These are phyloP conservation scores for Hirtodrosophila confusa DNA, from an alignment of 2,888 invertebrate genomes.

Conservation along the genomic window DNA sequence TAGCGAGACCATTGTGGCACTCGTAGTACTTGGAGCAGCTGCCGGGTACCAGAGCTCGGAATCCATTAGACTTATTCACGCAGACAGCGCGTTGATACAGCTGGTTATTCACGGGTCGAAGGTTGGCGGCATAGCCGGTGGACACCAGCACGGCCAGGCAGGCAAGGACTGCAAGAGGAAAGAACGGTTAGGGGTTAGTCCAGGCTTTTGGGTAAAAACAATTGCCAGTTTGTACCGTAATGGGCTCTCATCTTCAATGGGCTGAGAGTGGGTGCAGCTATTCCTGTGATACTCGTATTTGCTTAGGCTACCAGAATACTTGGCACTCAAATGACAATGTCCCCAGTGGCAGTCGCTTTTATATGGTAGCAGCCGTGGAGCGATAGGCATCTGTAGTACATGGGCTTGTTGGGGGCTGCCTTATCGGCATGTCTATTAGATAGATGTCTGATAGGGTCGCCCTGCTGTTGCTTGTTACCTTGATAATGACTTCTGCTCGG, in stretches of 20 bases:
- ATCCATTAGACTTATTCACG: constrained; percentile 71
- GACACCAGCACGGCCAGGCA: constrained; percentile 48
- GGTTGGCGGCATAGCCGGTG: constrained; percentile 56
- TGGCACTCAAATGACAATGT: constrained; percentile 53
- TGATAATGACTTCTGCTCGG: constrained; percentile 43
- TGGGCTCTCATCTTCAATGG: constrained; percentile 50
- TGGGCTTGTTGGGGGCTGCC: constrained; percentile 6
- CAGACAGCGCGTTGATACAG: constrained; percentile 77
- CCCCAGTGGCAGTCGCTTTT: constrained; percentile 43
- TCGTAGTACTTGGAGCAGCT: constrained; percentile 80
- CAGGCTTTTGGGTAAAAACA: background rate
- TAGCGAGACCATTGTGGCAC: constrained; percentile 67
- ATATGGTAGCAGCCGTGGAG: constrained; percentile 39
- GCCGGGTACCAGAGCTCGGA: constrained; percentile 78
- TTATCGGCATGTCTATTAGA: constrained; percentile 44
- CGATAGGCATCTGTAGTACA: constrained; percentile 20
- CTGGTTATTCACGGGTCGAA: constrained; percentile 62
- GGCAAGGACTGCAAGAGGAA: constrained; percentile 41
- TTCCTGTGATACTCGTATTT: constrained; percentile 38
- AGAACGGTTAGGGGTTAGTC: constrained; percentile 19
- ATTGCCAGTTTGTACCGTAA: constrained; percentile 44
- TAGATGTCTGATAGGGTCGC: constrained; percentile 19
- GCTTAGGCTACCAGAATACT: constrained; percentile 26
- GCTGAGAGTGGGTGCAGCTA: constrained; percentile 36
- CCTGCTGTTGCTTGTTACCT: constrained; percentile 25